Conservation (phyloP, 2,113 vertebrate species). For the Chaetodon trifascialis region DNA sequence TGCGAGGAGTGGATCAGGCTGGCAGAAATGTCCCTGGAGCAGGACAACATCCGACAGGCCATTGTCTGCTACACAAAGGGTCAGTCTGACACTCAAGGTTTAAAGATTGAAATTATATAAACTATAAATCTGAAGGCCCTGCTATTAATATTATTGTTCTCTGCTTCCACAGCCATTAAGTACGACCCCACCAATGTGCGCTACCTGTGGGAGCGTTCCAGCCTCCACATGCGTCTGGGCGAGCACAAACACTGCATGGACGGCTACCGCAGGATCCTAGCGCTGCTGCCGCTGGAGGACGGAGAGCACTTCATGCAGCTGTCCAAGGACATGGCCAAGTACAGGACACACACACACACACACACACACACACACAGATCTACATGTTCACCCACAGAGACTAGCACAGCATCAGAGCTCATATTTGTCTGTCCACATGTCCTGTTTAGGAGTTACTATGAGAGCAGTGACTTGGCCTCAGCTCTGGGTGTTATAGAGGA, state of each 20-base stretch:
- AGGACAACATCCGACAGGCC: constrained; percentile 96
- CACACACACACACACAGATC: background rate
- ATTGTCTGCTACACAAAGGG: constrained; percentile 98
- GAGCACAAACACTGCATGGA: constrained; percentile 98
- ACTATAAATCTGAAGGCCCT: background rate
- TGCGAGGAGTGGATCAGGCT: constrained; percentile 97
- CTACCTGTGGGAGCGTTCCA: constrained; percentile 96
- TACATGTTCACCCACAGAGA: background rate
- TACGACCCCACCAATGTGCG: constrained; percentile 94
- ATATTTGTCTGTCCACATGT: background rate
- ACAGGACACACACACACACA: constrained; percentile 13
- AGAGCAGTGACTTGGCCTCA: constrained; percentile 91
- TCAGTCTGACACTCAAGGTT: constrained; percentile 53
- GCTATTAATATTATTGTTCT: background rate
- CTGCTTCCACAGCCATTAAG: constrained; percentile 87
- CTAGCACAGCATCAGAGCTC: background rate
- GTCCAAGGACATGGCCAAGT: constrained; percentile 99
- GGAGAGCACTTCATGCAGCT: constrained; percentile 97
- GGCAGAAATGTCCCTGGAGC: constrained; percentile 97
- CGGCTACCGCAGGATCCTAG: constrained; percentile 93
- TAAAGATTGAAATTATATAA: too few relatives aligned
- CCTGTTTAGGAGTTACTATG: constrained; percentile 92
- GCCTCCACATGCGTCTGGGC: constrained; percentile 94
- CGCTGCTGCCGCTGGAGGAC: constrained; percentile 91
- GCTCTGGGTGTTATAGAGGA: constrained; percentile 94